Percentiles rank a stretch among this genome's conserved stretches.
These are phyloP conservation scores for Prionailurus viverrinus DNA, from an alignment of 2,113 vertebrate genomes.

Conservation along the genomic window DNA sequence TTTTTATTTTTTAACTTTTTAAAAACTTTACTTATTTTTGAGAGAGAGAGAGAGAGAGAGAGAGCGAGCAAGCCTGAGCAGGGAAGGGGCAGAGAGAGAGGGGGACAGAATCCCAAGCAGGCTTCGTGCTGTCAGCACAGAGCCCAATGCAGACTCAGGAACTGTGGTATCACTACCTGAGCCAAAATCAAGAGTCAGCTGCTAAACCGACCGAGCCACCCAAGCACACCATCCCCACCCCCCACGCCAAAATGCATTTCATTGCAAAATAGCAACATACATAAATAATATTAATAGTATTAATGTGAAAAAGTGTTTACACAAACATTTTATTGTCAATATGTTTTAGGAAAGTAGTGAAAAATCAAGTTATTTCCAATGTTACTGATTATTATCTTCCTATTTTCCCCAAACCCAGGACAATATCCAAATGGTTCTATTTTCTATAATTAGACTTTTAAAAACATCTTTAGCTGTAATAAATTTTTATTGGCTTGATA, in stretches of 20 bases:
- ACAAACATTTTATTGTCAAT: not conserved
- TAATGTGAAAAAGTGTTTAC: not conserved
- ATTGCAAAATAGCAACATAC: not conserved
- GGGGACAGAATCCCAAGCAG: not conserved
- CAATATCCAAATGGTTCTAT: not conserved
- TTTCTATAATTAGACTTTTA: not conserved
- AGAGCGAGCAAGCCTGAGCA: not conserved
- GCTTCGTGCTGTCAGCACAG: too few species aligned
- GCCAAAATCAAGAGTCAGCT: not conserved
- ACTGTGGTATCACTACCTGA: not conserved
- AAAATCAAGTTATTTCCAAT: not conserved
- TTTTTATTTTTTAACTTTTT: not conserved
- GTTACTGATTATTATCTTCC: not conserved
- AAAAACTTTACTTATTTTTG: not conserved
- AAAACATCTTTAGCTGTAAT: not conserved
- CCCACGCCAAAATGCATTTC: not conserved
- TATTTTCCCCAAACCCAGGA: not conserved
- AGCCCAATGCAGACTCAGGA: not conserved
- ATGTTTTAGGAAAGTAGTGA: constrained; percentile 7
- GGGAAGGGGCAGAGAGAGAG: not conserved
- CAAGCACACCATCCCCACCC: not conserved
- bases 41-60: not conserved
- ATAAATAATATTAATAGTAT: not conserved
- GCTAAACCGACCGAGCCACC: not conserved
- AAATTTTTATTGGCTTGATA: constrained; percentile 13